A percentile compares a stretch with the other conserved stretches of the same genome.
phyloP scores from a whole-genome alignment of 2,888 invertebrate species.

The Apomyelois bistriatella region DNA sequence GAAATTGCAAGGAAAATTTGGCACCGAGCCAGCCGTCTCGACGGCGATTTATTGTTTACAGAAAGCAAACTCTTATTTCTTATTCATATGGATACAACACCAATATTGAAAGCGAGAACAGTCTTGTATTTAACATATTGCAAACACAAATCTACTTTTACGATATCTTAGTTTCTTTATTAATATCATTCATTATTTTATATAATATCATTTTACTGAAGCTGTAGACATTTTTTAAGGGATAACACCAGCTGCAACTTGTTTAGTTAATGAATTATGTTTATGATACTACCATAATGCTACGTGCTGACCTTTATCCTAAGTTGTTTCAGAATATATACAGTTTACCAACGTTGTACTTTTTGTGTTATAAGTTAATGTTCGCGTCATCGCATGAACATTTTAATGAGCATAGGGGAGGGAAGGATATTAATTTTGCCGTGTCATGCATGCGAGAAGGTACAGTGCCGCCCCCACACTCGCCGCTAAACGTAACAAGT shows the following conservation, averaged over 20 bases:
- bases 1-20: constrained; percentile 70
- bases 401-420: constrained; percentile 47
- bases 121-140: constrained; percentile 22
- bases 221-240: too few relatives aligned
- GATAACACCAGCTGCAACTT: neutral
- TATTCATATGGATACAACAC: constrained; percentile 49
- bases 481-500: constrained; percentile 21
- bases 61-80: constrained; percentile 60
- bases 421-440: constrained; percentile 47
- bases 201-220: too few relatives aligned
- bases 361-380: constrained; percentile 23
- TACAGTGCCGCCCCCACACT: constrained; percentile 29
- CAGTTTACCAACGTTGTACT: constrained; percentile 11
- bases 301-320: neutral
- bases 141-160: neutral
- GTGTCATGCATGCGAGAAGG: constrained; percentile 39
- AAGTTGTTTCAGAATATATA: neutral
- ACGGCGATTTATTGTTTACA: constrained; percentile 51
- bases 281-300: neutral
- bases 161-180: neutral
- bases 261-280: neutral
- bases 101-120: constrained; percentile 43
- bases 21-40: constrained; percentile 47
- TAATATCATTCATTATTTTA: neutral
- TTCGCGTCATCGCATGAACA: constrained; percentile 42